Evolutionary conservation across 2,888 invertebrate species (phyloP).

Genomic region (Phortica okadai): DNA sequence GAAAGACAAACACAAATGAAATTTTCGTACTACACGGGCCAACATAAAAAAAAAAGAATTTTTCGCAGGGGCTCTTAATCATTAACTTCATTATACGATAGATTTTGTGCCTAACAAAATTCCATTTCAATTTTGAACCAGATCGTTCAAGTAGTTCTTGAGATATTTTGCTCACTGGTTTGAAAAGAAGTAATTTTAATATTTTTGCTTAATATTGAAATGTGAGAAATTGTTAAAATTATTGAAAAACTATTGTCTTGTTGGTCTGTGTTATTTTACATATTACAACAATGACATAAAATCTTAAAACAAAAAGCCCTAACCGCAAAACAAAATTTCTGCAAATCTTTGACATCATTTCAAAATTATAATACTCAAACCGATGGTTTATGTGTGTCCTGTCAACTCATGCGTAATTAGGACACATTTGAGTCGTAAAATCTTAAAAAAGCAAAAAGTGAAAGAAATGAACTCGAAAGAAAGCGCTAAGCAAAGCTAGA

Average conservation of each 20-base stretch:
- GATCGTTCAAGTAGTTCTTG: too few species aligned
- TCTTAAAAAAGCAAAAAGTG: not conserved
- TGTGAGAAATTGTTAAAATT: not conserved
- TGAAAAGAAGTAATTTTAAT: not conserved
- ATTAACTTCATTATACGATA: too few species aligned
- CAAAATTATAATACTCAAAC: not conserved
- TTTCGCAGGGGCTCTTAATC: too few species aligned
- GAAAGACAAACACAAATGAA: too few species aligned
- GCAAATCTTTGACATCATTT: not conserved
- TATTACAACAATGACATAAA: too few species aligned
- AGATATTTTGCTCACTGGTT: not conserved
- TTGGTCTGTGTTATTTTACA: too few species aligned
- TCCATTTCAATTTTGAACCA: too few species aligned
- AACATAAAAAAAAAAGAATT: too few species aligned
- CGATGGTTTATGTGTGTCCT: not conserved
- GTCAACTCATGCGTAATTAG: conserved; percentile 14
- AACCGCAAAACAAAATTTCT: not conserved
- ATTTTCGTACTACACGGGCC: too few species aligned
- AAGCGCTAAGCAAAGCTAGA: not conserved
- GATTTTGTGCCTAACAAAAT: too few species aligned
- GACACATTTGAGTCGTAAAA: conserved; percentile 29
- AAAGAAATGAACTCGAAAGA: not conserved
- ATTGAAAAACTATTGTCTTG: too few species aligned
- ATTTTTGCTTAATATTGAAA: not conserved
- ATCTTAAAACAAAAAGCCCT: not conserved